Conservation (phyloP, 2,113 vertebrate species). For the Phoenicopterus ruber region DNA sequence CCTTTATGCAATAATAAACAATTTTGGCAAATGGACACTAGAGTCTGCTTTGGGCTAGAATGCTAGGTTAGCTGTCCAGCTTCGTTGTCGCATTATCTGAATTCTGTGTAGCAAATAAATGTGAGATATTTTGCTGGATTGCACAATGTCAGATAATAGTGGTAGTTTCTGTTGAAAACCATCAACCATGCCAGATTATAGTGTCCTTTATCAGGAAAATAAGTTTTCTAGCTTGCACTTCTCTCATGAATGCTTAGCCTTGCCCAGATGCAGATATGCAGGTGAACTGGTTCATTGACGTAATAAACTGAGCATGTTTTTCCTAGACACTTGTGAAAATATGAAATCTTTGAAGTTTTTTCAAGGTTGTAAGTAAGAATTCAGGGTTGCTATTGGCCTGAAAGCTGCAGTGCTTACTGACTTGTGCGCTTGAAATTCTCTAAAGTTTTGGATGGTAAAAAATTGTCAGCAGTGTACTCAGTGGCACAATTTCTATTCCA, state of each 20-base stretch:
- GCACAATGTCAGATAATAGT: background rate
- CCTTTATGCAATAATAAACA: background rate
- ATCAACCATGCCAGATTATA: background rate
- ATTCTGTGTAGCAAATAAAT: background rate
- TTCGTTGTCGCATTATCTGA: background rate
- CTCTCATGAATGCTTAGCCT: background rate
- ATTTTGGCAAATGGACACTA: background rate
- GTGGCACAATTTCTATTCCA: background rate
- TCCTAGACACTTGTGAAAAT: background rate
- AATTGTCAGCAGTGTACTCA: background rate
- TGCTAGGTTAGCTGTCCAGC: background rate
- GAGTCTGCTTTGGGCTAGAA: background rate
- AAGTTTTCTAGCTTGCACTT: background rate
- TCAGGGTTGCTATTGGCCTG: background rate
- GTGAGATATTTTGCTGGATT: background rate
- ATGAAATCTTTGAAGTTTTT: background rate
- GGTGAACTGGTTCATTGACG: background rate
- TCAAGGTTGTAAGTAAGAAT: background rate
- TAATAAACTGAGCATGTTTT: background rate
- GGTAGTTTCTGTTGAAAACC: background rate
- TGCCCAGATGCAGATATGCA: background rate
- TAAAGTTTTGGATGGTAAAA: background rate
- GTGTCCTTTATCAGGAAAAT: background rate
- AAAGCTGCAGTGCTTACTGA: background rate
- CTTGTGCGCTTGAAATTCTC: background rate